Base-by-base conservation (phyloP, 1,140 invertebrate genomes). In the Magallana ariakensis region DNA sequence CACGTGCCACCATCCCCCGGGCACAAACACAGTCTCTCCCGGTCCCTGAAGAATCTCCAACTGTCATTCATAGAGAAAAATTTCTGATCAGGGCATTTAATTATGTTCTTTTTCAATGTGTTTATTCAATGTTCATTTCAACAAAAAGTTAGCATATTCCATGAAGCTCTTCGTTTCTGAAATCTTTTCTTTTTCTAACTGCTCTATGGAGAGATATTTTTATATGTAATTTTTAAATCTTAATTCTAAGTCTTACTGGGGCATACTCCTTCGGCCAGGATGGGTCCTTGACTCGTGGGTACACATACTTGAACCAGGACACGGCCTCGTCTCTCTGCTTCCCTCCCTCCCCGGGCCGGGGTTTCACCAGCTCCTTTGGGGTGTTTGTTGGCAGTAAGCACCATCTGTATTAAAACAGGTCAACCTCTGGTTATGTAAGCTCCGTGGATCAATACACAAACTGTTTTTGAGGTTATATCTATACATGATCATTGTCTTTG, bases 11-110 rank as follows among this genome's bases (percentile, higher is more conserved):
- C 95, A 95, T 7, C 95, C 94, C 13, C 93, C 98, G 33, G 99
- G 99, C 70, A 99, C 98, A 96, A 99, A 99, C 26, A 99, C 98
- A 7, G 98, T 99, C 94, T 99, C 99, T 56, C 99, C 99, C 62
- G 99, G 98, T 91, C 96, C 96, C 94, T 99, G 99, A n/a, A 99
- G 95, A 91, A 99, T 98, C 95, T 99, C 98, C 87, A 99, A 96
- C 96, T 97, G 94, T 87, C 89, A 90, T 84, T 46, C 33, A 46
- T 46, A 46, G 33, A 46, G 5, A 46, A 46, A 46, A 46, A 46
- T 46, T n/a, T 5, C 33, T 46, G 33, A 46, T 46, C 33, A 46
- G 2, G 33, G 33, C 33, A 46, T 46, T 5, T 46, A 46, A 46
- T 46, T 5, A 46, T 46, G 33, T 46, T 5, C 33, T 4, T 4